Base-by-base conservation (phyloP, 2,113 vertebrate genomes). In the Camelus bactrianus region DNA sequence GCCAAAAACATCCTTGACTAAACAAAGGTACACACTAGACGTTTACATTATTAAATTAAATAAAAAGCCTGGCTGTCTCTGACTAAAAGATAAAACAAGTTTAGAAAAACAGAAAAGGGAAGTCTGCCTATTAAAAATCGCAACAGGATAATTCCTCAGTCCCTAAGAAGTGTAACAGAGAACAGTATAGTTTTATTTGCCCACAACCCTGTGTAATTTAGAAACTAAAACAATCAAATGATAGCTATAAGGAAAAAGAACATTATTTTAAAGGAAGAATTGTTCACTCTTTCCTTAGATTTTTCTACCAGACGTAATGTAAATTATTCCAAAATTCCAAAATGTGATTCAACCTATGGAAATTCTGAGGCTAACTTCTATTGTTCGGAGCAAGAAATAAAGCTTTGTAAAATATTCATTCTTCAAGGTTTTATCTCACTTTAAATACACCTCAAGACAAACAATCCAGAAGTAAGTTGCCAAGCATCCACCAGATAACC, bases 41-140 rank as follows among this genome's bases (percentile, higher is more conserved):
- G 46, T 67, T 90, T 92, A 54, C 15, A 58, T 46, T 54, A 88
- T 88, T 81, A 95, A 89, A 90, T 94, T 83, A 84, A 96, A 76
- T 82, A 76, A 88, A 72, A 89, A 90, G 46, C 20, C 32, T 65
- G 20, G 1, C 6, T 87, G 2, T 60, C 73, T 93, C 42, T 58
- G 22, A 85, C 15, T 69, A 24, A 83, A 87, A 79, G 32, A 62
- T 73, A 87, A 96, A 93, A 54, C 46, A 84, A 84, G n/a, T 73
- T 56, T 54, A 72, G 38, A 85, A 58, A 94, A 89, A 65, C 1
- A 82, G 16, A 58, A 93, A 87, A 75, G 10, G 70, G 24, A 85
- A 48, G 22, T 52, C 84, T 93, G n/a, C 52, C 58, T 91, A 80
- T n/a, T 91, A n/a, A 94, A 95, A 91, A 84, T 81, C 28, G 65